Evolutionary conservation across 2,797 vertebrate genomes (phyloP), one percentile per base, ranked within the genome.

Genomic region (Sphenodon punctatus): DNA sequence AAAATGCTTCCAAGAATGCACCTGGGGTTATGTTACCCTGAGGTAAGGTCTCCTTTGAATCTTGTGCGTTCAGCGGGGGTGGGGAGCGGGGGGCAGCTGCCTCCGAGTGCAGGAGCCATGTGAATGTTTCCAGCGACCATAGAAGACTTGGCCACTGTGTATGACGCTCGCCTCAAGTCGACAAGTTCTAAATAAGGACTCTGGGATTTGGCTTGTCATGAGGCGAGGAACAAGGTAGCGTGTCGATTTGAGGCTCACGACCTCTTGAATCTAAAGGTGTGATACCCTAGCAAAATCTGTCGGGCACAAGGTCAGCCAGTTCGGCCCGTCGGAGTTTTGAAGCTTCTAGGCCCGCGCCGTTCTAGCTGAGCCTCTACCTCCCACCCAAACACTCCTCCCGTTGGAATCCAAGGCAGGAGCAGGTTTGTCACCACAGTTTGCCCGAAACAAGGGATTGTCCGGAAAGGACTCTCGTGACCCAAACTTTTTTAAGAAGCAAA

Each of bases 401-500:
- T 55, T 58, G 39, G 38, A 16, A 17, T 38, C 19, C n/a, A n/a
- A n/a, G 12, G 10, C 68, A 77, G 38, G 23, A 20, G 22, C 42
- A 17, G 67, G n/a, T 63, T 69, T 87, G 81, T 27, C 7, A 36
- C 68, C 75, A 68, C 85, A 82, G 70, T 84, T 82, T 78, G 87
- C 80, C 78, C 82, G 75, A 87, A 87, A 75, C 42, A 4, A 76
- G 36, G 82, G 84, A 78, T 88, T 85, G 74, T 91, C 86, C 72
- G 59, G 43, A 22, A 84, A 84, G 77, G 83, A 80, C 84, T 90
- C 78, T 90, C 84, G 90, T 83, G 75, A 87, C 75, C 71, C 78
- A 88, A 91, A 88, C 85, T 63, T 85, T 88, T 91, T 88, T 87
- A 88, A 89, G 84, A 85, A 88, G 84, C 82, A 66, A 75, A 88